Evolutionary conservation across 2,888 invertebrate genomes (phyloP).

Genomic region (Phortica okadai): DNA sequence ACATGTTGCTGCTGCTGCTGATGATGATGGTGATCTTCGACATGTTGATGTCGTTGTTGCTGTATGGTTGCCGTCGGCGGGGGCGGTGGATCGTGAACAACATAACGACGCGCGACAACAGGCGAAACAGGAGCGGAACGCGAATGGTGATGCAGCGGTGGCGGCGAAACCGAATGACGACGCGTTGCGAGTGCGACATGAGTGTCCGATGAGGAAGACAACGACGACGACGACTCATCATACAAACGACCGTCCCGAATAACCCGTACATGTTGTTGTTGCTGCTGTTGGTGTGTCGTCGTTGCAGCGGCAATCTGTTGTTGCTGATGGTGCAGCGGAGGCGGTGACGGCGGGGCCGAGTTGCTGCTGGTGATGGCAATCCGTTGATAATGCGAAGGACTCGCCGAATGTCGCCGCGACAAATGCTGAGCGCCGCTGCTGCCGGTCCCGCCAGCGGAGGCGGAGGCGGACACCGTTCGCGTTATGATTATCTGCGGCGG

Average conservation of each 20-base stretch:
- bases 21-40: conserved; percentile 37
- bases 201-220: neutral
- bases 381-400: conserved; percentile 69
- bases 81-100: conserved; percentile 44
- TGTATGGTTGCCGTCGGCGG: conserved; percentile 26
- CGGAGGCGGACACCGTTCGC: conserved; percentile 58
- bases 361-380: conserved; percentile 36
- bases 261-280: conserved; percentile 74
- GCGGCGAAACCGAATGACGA: conserved; percentile 66
- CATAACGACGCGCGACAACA: conserved; percentile 61
- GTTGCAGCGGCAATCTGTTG: conserved; percentile 41
- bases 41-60: conserved; percentile 40
- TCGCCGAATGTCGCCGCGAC: conserved; percentile 68
- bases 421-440: conserved; percentile 50
- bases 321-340: conserved; percentile 56
- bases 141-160: conserved; percentile 69
- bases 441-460: conserved; percentile 1
- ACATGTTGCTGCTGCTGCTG: conserved; percentile 42
- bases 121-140: conserved; percentile 67
- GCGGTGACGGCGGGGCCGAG: conserved; percentile 52
- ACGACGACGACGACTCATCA: conserved; percentile 62
- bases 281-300: conserved; percentile 45
- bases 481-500: conserved; percentile 74
- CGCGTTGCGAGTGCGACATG: conserved; percentile 42
- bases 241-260: conserved; percentile 76